Evolutionary conservation across 1,140 invertebrate genomes (phyloP).

Genomic region (Neodiprion fabricii): DNA sequence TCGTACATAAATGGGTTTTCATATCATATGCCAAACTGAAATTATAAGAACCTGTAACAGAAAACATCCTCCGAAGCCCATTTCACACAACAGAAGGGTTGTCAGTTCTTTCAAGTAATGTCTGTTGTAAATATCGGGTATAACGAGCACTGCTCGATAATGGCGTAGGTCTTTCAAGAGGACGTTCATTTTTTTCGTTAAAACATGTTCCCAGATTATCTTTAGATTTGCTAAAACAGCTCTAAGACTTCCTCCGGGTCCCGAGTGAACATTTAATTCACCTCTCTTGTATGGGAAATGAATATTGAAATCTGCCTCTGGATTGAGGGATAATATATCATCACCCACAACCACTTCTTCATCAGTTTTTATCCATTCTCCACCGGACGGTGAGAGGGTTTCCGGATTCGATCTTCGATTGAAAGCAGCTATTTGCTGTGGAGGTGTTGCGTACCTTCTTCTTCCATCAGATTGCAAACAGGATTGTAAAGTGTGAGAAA

Average conservation of each 20-base stretch:
- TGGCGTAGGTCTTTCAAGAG: slow-evolving; percentile 77
- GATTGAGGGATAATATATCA: slow-evolving; percentile 75
- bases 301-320: slow-evolving; percentile 79
- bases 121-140: slow-evolving; percentile 91
- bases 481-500: slow-evolving; percentile 84
- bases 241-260: slow-evolving; percentile 83
- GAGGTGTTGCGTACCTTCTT: slow-evolving; percentile 81
- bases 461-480: slow-evolving; percentile 83
- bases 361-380: slow-evolving; percentile 69
- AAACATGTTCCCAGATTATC: slow-evolving; percentile 84
- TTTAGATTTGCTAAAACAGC: slow-evolving; percentile 85
- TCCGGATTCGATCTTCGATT: slow-evolving; percentile 80
- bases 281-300: slow-evolving; percentile 90
- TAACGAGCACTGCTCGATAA: slow-evolving; percentile 86
- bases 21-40: slow-evolving; percentile 9
- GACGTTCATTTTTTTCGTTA: slow-evolving; percentile 80
- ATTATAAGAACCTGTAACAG: slow-evolving; percentile 75
- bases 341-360: slow-evolving; percentile 72
- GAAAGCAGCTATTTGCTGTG: slow-evolving; percentile 85
- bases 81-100: slow-evolving; percentile 78
- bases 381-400: slow-evolving; percentile 60
- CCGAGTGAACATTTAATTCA: slow-evolving; percentile 84
- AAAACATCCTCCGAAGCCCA: slow-evolving; percentile 92
- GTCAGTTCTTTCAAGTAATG: slow-evolving; percentile 86
- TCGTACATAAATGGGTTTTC: slow-evolving; percentile 18